A percentile compares a stretch with the other conserved stretches of the same genome.
Conservation (phyloP, 2,113 vertebrate genomes). For the Oenanthe melanoleuca region DNA sequence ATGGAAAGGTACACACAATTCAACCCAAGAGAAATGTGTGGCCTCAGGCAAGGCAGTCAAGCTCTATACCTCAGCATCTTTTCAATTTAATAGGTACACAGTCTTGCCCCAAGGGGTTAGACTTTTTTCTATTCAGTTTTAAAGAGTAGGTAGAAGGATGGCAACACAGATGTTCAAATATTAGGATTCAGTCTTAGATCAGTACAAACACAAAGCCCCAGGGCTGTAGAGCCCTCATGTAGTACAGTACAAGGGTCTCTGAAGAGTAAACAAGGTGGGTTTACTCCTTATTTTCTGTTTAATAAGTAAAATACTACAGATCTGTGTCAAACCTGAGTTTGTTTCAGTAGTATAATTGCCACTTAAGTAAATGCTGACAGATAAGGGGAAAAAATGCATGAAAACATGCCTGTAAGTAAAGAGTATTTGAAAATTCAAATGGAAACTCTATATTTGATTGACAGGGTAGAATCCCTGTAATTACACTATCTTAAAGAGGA, state of each 20-base stretch:
- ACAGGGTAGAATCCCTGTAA: background rate
- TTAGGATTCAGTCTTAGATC: constrained; percentile 35
- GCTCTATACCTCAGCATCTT: background rate
- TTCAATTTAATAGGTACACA: background rate
- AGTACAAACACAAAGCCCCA: background rate
- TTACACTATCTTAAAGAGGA: background rate
- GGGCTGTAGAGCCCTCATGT: background rate
- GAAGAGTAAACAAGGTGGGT: constrained; percentile 7
- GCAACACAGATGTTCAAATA: constrained; percentile 50
- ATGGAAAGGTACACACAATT: background rate
- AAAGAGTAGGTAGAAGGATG: background rate
- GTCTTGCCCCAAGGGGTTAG: background rate
- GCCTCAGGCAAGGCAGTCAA: constrained; percentile 28
- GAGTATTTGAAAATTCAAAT: background rate
- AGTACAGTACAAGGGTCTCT: background rate
- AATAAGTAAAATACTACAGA: constrained; percentile 58
- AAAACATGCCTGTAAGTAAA: background rate
- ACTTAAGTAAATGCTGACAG: constrained; percentile 20
- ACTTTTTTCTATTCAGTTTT: background rate
- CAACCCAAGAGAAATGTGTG: background rate
- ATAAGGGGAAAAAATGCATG: constrained; percentile 1
- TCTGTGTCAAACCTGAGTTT: constrained; percentile 42
- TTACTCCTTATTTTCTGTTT: constrained; percentile 46
- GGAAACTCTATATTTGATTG: background rate
- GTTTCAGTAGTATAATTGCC: constrained; percentile 40